Evolutionary conservation across 2,113 vertebrate genomes (phyloP).

Genomic region (Orcinus orca): DNA sequence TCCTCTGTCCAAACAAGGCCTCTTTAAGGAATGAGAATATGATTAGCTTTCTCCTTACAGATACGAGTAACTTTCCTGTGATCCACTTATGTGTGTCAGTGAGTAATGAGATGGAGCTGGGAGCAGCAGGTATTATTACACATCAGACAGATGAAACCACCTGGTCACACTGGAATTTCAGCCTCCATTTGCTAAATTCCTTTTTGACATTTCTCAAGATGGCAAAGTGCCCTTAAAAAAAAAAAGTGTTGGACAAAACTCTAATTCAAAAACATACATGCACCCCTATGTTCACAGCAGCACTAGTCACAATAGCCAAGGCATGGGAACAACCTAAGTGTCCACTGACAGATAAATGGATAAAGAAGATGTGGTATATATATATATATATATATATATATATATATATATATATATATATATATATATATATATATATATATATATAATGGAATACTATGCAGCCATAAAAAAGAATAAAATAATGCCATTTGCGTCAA

Average conservation of each 20-base stretch:
- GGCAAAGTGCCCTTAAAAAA: not conserved
- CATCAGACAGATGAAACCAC: not conserved
- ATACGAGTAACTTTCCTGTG: not conserved
- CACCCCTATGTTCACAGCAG: not conserved
- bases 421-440: too few relatives aligned
- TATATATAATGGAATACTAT: not conserved
- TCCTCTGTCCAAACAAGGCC: not conserved
- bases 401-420: too few relatives aligned
- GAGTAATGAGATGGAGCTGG: not conserved
- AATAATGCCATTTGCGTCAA: not conserved
- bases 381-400: too few relatives aligned
- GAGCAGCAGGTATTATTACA: too few relatives aligned
- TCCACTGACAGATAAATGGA: not conserved
- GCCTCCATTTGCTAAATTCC: not conserved
- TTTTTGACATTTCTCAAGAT: not conserved
- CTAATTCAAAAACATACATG: not conserved
- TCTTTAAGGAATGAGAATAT: not conserved
- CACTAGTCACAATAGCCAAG: not conserved
- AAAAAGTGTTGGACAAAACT: not conserved
- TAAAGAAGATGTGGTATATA: rapidly evolving
- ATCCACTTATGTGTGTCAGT: not conserved
- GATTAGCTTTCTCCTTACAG: constrained; percentile 13
- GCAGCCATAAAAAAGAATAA: not conserved
- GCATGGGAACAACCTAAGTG: not conserved
- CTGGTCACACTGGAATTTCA: too few relatives aligned